phyloP scores from a whole-genome alignment of 2,797 vertebrate genomes.

The Channallabes apus region DNA sequence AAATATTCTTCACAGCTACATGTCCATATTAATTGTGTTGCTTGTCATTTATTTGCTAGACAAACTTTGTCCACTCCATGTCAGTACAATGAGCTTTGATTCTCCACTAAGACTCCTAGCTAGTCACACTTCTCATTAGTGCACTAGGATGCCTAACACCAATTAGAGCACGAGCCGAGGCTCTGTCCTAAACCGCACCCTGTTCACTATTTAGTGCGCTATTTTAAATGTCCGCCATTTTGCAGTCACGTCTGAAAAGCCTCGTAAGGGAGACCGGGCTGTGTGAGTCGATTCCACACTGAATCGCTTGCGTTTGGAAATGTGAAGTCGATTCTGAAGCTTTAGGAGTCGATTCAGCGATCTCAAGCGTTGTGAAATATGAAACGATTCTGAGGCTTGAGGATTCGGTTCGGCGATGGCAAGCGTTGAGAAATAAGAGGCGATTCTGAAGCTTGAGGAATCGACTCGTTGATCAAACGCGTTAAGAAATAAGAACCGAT shows the following conservation, averaged over 20 bases:
- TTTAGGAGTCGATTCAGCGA: neutral
- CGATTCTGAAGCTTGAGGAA: neutral
- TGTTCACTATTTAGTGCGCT: constrained; percentile 17
- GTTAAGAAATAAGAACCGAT: no score
- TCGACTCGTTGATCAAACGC: no score
- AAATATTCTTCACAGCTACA: no score
- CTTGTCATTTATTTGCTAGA: no score
- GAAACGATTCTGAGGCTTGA: no score
- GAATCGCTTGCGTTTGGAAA: neutral
- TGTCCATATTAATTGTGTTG: no score
- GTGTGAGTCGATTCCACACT: neutral
- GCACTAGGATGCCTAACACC: neutral
- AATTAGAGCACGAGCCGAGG: neutral
- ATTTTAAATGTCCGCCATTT: constrained; percentile 30
- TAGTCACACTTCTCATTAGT: neutral
- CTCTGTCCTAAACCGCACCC: neutral
- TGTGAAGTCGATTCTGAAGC: neutral
- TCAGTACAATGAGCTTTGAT: no score
- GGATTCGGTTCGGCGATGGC: neutral
- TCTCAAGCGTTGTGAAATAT: no score
- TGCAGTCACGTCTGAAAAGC: constrained; percentile 32
- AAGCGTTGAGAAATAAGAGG: neutral
- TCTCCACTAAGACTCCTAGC: neutral
- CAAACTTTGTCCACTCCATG: no score
- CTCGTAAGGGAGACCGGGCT: neutral